Evolutionary conservation across 2,888 invertebrate genomes (phyloP).

Genomic region (Acanthosepion lycidas): DNA sequence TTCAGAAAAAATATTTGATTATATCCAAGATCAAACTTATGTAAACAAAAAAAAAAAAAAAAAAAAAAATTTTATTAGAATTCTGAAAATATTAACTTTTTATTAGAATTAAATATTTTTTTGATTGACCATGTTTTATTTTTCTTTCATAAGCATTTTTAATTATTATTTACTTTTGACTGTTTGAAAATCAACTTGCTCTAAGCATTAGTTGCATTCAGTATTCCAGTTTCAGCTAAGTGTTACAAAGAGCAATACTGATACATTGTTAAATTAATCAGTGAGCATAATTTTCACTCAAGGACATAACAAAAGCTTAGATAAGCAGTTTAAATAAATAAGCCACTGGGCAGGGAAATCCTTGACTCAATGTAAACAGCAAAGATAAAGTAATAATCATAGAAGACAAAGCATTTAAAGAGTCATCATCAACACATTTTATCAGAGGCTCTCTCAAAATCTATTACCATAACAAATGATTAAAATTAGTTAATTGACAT

Average conservation of each 20-base stretch:
- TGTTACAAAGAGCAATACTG: not conserved
- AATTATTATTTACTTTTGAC: not conserved
- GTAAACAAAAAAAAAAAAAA: too few species aligned
- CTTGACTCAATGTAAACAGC: not conserved
- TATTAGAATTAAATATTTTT: too few species aligned
- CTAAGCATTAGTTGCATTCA: not conserved
- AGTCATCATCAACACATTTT: too few species aligned
- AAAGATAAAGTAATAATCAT: not conserved
- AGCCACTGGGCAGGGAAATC: not conserved
- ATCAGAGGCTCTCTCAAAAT: too few species aligned
- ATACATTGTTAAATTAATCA: not conserved
- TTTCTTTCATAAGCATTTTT: too few species aligned
- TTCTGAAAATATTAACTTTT: too few species aligned
- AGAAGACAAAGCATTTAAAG: not conserved
- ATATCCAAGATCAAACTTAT: too few species aligned
- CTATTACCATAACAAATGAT: too few species aligned
- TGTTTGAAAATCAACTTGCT: not conserved
- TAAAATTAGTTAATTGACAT: too few species aligned
- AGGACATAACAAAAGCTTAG: not conserved
- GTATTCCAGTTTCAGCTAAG: not conserved
- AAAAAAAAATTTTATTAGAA: too few species aligned
- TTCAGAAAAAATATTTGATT: too few species aligned
- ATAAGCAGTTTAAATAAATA: conserved; percentile 25
- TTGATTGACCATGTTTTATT: too few species aligned
- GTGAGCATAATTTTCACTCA: not conserved